Conservation (phyloP, 1,140 invertebrate species). For the Caenorhabditis remanei region DNA sequence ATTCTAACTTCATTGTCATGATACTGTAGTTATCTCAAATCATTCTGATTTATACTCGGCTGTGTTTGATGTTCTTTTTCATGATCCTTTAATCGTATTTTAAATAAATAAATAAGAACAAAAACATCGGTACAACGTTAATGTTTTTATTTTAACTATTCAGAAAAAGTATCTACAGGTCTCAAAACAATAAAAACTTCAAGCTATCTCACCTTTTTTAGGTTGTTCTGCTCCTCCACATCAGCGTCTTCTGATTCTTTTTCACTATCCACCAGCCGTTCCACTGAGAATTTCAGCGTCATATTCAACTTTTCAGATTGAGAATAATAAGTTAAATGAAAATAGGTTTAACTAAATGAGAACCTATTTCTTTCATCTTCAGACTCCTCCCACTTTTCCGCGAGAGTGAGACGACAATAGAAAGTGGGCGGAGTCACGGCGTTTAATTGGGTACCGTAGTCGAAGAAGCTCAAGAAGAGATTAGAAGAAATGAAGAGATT, state of each 20-base stretch:
- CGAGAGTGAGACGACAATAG: background rate
- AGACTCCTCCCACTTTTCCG: constrained; percentile 18
- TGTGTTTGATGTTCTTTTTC: no score
- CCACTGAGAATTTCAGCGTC: constrained; percentile 67
- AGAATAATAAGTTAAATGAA: background rate
- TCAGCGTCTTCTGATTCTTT: constrained; percentile 3
- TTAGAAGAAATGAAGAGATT: background rate
- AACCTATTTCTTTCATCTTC: background rate
- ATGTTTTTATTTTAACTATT: no score
- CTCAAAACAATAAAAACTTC: no score
- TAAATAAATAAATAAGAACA: no score
- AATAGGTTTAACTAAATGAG: constrained; percentile 37
- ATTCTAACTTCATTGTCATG: no score
- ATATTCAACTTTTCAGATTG: background rate
- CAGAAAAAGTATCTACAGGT: no score
- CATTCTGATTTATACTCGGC: background rate
- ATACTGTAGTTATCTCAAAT: no score
- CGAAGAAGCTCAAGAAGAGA: constrained; percentile 4
- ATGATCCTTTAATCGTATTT: no score
- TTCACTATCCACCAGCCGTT: constrained; percentile 61
- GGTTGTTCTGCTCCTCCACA: constrained; percentile 3
- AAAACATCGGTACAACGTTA: no score
- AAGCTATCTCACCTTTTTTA: background rate
- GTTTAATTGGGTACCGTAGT: constrained; percentile 43
- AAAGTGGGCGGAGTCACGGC: background rate